Percentiles rank a stretch among this genome's conserved stretches.
Conservation (phyloP, 1,140 invertebrate genomes). For the Drosophila melanica region DNA sequence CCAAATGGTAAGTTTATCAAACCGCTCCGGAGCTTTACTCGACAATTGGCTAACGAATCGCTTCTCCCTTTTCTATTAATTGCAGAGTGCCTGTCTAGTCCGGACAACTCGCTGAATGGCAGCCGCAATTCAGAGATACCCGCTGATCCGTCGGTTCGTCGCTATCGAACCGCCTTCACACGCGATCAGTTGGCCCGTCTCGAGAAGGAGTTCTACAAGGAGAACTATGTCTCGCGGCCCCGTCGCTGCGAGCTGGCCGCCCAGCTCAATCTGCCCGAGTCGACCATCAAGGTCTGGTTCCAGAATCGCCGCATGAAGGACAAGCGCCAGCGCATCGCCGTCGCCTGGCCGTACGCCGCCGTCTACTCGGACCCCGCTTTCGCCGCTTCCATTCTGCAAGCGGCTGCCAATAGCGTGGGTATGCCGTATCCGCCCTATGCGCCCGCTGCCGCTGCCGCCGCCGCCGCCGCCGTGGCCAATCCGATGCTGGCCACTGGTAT, state of each 20-base stretch:
- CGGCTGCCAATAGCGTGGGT: conserved; percentile 89
- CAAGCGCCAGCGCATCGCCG: conserved; percentile 96
- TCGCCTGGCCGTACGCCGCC: conserved; percentile 96
- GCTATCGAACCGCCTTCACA: conserved; percentile 99
- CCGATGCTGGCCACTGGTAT: conserved; percentile 85
- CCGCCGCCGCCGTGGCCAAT: conserved; percentile 64
- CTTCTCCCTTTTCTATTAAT: conserved; percentile 32
- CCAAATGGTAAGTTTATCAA: conserved; percentile 74
- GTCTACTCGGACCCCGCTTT: conserved; percentile 96
- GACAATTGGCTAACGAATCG: conserved; percentile 34
- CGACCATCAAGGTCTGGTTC: conserved; percentile 99
- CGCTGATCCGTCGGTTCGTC: conserved; percentile 89
- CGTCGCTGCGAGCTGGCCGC: conserved; percentile 97
- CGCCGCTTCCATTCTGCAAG: conserved; percentile 95
- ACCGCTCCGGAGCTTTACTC: neutral
- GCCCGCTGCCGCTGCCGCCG: conserved; percentile 49
- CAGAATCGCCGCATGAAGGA: conserved; percentile 99
- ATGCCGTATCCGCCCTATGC: conserved; percentile 86
- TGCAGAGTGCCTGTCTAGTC: conserved; percentile 84
- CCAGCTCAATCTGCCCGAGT: conserved; percentile 96
- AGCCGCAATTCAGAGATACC: conserved; percentile 79
- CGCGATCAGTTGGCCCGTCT: conserved; percentile 96
- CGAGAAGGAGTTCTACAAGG: conserved; percentile 98
- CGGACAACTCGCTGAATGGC: conserved; percentile 79
- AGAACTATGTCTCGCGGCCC: conserved; percentile 98